These are phyloP conservation scores for Lytechinus variegatus DNA, from an alignment of 35 echinoderm and acorn worm species.

Conservation along the genomic window DNA sequence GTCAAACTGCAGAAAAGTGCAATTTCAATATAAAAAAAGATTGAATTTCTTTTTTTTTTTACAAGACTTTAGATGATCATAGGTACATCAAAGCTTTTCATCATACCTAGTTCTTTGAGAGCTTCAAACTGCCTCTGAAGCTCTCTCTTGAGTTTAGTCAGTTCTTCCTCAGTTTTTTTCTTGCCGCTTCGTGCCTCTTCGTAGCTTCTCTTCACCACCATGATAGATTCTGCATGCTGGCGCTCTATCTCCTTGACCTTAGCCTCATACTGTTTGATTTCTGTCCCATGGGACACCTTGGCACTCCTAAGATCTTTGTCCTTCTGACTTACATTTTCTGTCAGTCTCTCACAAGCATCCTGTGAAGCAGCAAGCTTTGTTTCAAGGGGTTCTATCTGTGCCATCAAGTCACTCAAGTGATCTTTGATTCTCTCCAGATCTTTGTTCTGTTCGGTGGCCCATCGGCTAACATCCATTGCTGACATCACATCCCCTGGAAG, in stretches of 20 bases:
- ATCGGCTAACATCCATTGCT: slow-evolving; percentile 70
- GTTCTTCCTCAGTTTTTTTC: slow-evolving; percentile 69
- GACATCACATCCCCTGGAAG: slow-evolving; percentile 65
- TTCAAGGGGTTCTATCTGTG: slow-evolving; percentile 79
- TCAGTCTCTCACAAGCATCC: slow-evolving; percentile 64
- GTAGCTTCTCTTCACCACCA: slow-evolving; percentile 77
- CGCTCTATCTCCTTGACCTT: slow-evolving; percentile 88
- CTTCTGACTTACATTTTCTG: slow-evolving; percentile 54
- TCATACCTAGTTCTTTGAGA: slow-evolving; percentile 81
- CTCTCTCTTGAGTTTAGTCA: slow-evolving; percentile 77
- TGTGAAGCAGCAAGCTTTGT: slow-evolving; percentile 58
- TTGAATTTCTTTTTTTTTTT: too few species aligned
- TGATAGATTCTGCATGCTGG: slow-evolving; percentile 70
- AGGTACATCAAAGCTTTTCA: not conserved
- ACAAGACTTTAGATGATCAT: too few species aligned
- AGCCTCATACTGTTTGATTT: slow-evolving; percentile 64
- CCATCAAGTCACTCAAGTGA: slow-evolving; percentile 73
- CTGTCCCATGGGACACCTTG: slow-evolving; percentile 43
- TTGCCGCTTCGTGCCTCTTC: slow-evolving; percentile 74
- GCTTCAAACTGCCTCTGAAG: slow-evolving; percentile 80
- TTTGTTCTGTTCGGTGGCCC: slow-evolving; percentile 74
- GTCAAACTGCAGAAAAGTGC: too few species aligned
- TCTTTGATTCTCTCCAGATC: slow-evolving; percentile 76
- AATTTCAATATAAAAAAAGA: too few species aligned
- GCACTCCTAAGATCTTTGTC: slow-evolving; percentile 79